Evolutionary conservation across 2,113 vertebrate genomes (phyloP).

Genomic region (Dromiciops gliroides): DNA sequence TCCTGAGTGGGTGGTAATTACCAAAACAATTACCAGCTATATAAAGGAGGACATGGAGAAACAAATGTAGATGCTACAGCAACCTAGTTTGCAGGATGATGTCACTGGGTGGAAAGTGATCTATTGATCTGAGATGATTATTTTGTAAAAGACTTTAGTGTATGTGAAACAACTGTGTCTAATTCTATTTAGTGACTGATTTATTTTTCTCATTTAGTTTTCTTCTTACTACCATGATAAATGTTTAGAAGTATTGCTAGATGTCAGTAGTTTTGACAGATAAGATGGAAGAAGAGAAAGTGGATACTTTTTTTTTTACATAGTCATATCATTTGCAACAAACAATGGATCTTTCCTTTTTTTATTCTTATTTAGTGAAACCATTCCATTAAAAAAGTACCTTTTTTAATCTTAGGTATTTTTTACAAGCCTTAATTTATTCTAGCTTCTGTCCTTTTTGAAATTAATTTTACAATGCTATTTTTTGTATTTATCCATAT

Average conservation of each 20-base stretch:
- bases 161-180: not conserved
- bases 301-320: not conserved
- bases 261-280: not conserved
- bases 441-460: not conserved
- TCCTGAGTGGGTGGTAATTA: not conserved
- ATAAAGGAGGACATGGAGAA: not conserved
- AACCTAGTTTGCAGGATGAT: not conserved
- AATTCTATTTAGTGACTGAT: not conserved
- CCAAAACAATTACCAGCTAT: not conserved
- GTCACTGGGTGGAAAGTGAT: not conserved
- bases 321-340: not conserved
- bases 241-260: not conserved
- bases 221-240: not conserved
- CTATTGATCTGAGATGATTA: not conserved
- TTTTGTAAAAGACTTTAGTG: not conserved
- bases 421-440: not conserved
- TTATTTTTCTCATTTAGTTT: not conserved
- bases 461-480: not conserved
- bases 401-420: not conserved
- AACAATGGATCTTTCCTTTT: not conserved
- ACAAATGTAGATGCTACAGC: not conserved
- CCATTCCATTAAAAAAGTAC: not conserved
- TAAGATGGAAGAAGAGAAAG: not conserved
- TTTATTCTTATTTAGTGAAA: not conserved
- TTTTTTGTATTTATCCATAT: not conserved